These are phyloP conservation scores for Thunnus albacares DNA, from an alignment of 2,797 vertebrate species.

Conservation along the genomic window DNA sequence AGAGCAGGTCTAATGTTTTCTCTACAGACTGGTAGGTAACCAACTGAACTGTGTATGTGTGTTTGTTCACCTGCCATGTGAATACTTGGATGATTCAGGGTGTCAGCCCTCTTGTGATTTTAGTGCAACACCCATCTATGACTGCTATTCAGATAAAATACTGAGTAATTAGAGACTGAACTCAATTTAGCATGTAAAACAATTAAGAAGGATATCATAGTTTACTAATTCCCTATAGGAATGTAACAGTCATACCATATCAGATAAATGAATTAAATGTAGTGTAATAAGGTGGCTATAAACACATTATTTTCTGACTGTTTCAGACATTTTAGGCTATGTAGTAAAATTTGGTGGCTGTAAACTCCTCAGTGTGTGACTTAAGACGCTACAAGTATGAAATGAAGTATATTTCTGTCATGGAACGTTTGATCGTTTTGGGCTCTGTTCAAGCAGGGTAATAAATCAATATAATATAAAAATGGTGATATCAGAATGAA, in stretches of 20 bases:
- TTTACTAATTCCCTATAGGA: neutral
- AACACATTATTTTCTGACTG: no score
- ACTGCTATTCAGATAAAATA: neutral
- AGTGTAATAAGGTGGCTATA: neutral
- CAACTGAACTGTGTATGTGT: neutral
- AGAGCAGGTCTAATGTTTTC: neutral
- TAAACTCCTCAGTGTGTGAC: neutral
- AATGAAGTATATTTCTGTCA: neutral
- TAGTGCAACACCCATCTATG: neutral
- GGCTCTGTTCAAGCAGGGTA: neutral
- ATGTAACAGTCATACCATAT: neutral
- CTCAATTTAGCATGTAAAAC: neutral
- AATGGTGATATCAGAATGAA: neutral
- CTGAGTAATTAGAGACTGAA: fast-evolving
- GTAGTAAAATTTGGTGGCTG: neutral
- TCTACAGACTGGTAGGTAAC: slow-evolving; percentile 53
- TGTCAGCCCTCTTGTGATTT: neutral
- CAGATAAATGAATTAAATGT: neutral
- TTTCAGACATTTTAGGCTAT: no score
- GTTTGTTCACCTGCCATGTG: slow-evolving; percentile 23
- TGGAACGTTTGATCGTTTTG: neutral
- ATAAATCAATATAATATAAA: neutral
- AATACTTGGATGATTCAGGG: neutral
- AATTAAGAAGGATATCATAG: neutral
- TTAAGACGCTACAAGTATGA: neutral